Evolutionary conservation across 2,797 vertebrate species (phyloP), one percentile per base, ranked within the genome.

Genomic region (Danio kyathit): DNA sequence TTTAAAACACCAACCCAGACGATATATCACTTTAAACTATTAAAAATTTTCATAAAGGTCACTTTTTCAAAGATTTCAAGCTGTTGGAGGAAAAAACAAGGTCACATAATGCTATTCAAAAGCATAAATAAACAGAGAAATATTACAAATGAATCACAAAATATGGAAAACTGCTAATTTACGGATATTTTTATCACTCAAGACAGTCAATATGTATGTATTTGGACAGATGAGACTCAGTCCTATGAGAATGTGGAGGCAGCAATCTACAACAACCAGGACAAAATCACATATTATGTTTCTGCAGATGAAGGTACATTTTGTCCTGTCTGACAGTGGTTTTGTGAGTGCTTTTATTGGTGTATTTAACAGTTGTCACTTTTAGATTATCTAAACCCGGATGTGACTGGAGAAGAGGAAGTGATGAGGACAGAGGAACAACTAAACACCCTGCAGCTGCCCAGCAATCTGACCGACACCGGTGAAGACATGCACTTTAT

Each of bases 171-270:
- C 59, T 70, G 46, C 13, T 16, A 16, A 21, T 69, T 69, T 19
- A 13, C 38, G n/a, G 29, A 4, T 16, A n/a, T 63, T 17, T 61
- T 21, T 52, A 7, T 0, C 1, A 17, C 13, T 17, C 0, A 46
- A 52, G 41, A 6, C 21, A 54, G 13, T 72, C 21, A 38, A 11
- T 64, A 40, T 72, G 6, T 21, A 10, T 74, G 74, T 69, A 29
- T 49, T 21, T 40, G 1, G 19, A 79, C 67, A 84, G 83, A 74
- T 72, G 81, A 81, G 2, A 63, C 79, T 1, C 86, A 85, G 65
- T 86, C 83, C 21, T 86, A 83, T 75, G 83, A 86, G 72, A 86
- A 86, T 13, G 74, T 86, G 40, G 73, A 80, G 6, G 46, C 81
- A 40, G 54, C 57, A 0, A 81, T 86, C 49, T 86, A 86, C 81